Conservation (phyloP, 2,888 invertebrate genomes). For the Apoda limacodes region DNA sequence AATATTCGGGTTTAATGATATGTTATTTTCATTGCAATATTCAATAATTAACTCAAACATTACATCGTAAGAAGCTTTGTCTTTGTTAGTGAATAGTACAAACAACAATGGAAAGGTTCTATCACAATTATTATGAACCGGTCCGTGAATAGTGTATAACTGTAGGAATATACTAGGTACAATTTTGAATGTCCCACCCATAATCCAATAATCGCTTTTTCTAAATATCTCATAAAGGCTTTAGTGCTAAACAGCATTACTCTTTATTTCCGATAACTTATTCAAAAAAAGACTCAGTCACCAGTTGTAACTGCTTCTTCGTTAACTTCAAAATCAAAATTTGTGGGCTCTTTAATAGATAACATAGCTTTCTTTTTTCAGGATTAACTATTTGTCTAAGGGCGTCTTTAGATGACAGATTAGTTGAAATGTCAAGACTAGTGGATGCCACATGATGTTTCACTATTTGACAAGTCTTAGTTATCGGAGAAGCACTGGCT, state of each 20-base stretch:
- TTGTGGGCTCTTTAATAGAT: not conserved
- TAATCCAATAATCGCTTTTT: slow-evolving; percentile 1
- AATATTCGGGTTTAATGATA: slow-evolving; percentile 4
- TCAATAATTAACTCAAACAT: slow-evolving; percentile 11
- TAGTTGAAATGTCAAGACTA: not conserved
- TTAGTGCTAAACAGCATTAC: slow-evolving; percentile 1
- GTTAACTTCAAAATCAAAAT: slow-evolving; percentile 1
- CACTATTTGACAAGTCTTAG: too few relatives aligned
- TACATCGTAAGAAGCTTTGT: slow-evolving; percentile 8
- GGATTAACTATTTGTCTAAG: not conserved
- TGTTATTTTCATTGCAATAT: slow-evolving; percentile 7
- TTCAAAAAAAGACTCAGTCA: too few relatives aligned
- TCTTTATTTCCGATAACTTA: too few relatives aligned
- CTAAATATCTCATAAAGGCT: not conserved
- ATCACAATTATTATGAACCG: slow-evolving; percentile 1
- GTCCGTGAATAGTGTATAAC: slow-evolving; percentile 1
- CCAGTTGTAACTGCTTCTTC: not conserved
- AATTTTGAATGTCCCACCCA: slow-evolving; percentile 1
- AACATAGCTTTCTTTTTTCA: not conserved
- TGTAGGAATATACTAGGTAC: not conserved
- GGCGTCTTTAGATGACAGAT: slow-evolving; percentile 1
- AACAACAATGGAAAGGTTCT: slow-evolving; percentile 12
- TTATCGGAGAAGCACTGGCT: too few relatives aligned
- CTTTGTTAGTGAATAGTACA: slow-evolving; percentile 8
- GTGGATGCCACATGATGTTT: too few relatives aligned